Conservation (phyloP, 2,797 vertebrate genomes). For the Sebastolobus alascanus region DNA sequence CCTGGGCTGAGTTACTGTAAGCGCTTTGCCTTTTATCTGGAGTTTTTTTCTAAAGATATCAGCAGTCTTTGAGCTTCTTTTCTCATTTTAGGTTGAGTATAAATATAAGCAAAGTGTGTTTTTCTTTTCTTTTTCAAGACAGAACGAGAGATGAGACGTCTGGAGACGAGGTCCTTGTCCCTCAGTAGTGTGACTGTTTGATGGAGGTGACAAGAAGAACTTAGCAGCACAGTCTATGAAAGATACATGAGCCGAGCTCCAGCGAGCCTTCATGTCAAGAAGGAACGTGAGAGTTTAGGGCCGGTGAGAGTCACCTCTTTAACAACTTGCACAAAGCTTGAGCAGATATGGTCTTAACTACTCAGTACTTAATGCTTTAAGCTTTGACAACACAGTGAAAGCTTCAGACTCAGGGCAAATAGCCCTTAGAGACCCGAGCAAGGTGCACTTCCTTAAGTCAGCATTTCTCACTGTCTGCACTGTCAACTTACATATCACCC, state of each 20-base stretch:
- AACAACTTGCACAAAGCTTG: conserved; percentile 8
- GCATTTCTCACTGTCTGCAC: neutral
- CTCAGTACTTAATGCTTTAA: conserved; percentile 21
- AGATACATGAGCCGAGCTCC: conserved; percentile 63
- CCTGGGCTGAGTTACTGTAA: neutral
- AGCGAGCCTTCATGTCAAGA: conserved; percentile 38
- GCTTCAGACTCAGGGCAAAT: conserved; percentile 5
- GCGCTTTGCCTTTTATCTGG: neutral
- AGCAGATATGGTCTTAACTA: conserved; percentile 13
- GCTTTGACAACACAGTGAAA: conserved; percentile 15
- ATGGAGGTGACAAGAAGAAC: conserved; percentile 54
- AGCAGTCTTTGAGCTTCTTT: neutral
- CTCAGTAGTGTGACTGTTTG: conserved; percentile 31
- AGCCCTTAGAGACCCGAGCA: neutral
- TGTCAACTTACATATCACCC: neutral
- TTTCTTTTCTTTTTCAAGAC: conserved; percentile 1
- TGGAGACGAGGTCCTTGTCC: conserved; percentile 31
- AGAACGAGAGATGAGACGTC: conserved; percentile 12
- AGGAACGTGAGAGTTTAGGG: conserved; percentile 24
- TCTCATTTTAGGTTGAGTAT: neutral
- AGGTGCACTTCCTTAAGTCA: conserved; percentile 1
- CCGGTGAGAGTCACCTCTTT: conserved; percentile 30
- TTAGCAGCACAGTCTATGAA: conserved; percentile 60
- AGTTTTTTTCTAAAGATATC: neutral
- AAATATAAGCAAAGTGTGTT: neutral